Conservation (phyloP, 2,113 vertebrate species). For the Ploceus nigricollis region DNA sequence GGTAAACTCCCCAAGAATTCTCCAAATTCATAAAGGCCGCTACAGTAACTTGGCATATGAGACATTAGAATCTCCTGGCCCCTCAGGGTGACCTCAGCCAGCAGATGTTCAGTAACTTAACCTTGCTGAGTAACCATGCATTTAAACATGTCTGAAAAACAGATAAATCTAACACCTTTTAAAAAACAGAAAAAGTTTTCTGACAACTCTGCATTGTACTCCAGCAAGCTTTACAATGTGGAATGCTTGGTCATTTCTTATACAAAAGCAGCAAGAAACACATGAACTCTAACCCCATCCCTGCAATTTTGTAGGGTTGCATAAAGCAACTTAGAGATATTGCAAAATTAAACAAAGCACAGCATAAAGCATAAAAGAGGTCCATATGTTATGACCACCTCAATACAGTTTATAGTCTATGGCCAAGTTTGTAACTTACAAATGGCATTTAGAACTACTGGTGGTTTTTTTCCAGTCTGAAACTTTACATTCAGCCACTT, state of each 20-base stretch:
- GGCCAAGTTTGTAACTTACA: background rate
- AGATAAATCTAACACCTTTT: background rate
- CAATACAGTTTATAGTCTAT: background rate
- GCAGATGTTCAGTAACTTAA: background rate
- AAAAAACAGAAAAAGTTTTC: background rate
- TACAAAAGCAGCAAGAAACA: background rate
- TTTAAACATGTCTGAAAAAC: background rate
- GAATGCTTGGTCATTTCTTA: background rate
- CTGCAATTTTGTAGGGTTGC: background rate
- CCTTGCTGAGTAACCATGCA: background rate
- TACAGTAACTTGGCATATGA: background rate
- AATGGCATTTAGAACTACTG: background rate
- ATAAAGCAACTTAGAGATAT: background rate
- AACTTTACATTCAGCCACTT: background rate
- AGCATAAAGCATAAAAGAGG: background rate
- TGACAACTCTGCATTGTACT: background rate
- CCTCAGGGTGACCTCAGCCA: background rate
- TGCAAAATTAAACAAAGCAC: background rate
- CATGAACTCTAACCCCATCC: accelerated
- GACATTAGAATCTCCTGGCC: background rate
- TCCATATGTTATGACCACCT: accelerated
- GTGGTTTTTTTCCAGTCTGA: accelerated
- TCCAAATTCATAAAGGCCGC: background rate
- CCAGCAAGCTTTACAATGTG: background rate
- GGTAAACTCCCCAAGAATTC: background rate